Base-by-base conservation (phyloP, 2,888 invertebrate species). In the Dione juno region DNA sequence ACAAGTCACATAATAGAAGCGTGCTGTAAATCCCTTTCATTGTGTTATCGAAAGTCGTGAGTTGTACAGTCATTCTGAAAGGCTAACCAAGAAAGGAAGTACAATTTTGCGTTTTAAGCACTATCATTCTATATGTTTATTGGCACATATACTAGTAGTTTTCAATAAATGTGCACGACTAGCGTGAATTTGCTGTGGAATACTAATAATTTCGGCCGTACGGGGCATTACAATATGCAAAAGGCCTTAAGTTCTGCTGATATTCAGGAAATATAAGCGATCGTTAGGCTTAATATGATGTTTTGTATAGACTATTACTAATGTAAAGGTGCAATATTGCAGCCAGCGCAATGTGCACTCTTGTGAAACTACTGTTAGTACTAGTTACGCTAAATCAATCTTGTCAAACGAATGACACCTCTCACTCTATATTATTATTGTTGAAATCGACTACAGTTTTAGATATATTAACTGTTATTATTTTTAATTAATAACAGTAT, bases 341-440 rank as follows among this genome's bases (percentile, higher is more conserved):
- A 76, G 75, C 76, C 73, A 68, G 67, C 75, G 74, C 74, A 74
- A 63, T 57, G 37, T 40, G 37, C 57, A 72, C 75, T 59, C 71
- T 78, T 78, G 77, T 82, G 82, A 74, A 77, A 77, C 72, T 63
- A 75, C 82, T 79, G 82, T 82, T 82, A 80, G 82, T 82, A 81
- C 81, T 81, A 79, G 85, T 87, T 88, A 86, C 86, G 85, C 83
- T 85, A 87, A 89, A 89, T 90, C 89, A 88, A 88, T 88, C 88
- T 86, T 76, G 78, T 69, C 78, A 74, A 80, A 75, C 82, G 88
- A 87, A 88, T 87, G 82, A 81, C 81, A 84, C 84, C 84, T 84
- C 83, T 84, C 83, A 81, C 70, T 74, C 66, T 66, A 68, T 45
- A 68, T 70, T 67, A 74, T 73, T 74, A 69, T 74, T 70, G 80